Conservation (phyloP, 2,797 vertebrate genomes). For the Florisuga fusca region DNA sequence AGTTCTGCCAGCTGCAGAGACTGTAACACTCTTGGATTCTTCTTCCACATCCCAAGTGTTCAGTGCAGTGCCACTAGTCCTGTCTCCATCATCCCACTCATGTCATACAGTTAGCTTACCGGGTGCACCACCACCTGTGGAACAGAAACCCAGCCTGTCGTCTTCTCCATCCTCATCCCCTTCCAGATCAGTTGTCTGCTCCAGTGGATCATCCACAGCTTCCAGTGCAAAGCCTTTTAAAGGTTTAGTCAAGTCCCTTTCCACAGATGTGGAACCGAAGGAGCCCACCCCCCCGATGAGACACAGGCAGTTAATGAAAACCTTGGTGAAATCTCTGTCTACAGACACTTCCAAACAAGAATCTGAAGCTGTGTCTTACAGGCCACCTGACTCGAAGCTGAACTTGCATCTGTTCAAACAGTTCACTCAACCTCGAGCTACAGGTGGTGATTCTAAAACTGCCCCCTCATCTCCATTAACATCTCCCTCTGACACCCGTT, state of each 20-base stretch:
- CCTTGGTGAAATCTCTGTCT: slow-evolving; percentile 94
- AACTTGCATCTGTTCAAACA: slow-evolving; percentile 96
- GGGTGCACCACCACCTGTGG: slow-evolving; percentile 85
- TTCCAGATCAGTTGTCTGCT: slow-evolving; percentile 84
- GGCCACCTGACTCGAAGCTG: slow-evolving; percentile 89
- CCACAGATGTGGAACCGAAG: slow-evolving; percentile 89
- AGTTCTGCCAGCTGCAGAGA: slow-evolving; percentile 66
- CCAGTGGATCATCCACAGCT: slow-evolving; percentile 77
- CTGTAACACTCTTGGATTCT: slow-evolving; percentile 74
- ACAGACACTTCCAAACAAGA: slow-evolving; percentile 92
- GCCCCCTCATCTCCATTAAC: slow-evolving; percentile 92
- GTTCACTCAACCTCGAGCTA: slow-evolving; percentile 90
- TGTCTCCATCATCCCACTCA: slow-evolving; percentile 70
- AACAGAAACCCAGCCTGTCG: slow-evolving; percentile 79
- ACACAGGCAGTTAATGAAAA: slow-evolving; percentile 93
- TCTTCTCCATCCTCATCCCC: slow-evolving; percentile 84
- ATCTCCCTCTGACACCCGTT: slow-evolving; percentile 89
- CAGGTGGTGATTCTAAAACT: slow-evolving; percentile 91
- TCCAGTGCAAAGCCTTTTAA: slow-evolving; percentile 87
- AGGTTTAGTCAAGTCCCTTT: slow-evolving; percentile 89
- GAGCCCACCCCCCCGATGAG: slow-evolving; percentile 81
- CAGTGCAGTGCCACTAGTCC: slow-evolving; percentile 74
- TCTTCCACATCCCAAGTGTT: slow-evolving; percentile 62
- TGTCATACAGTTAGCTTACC: slow-evolving; percentile 75
- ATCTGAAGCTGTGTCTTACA: slow-evolving; percentile 81